Evolutionary conservation across 2,797 vertebrate species (phyloP), one percentile per base, ranked within the genome.

Genomic region (Dendrocincla tyrannina): DNA sequence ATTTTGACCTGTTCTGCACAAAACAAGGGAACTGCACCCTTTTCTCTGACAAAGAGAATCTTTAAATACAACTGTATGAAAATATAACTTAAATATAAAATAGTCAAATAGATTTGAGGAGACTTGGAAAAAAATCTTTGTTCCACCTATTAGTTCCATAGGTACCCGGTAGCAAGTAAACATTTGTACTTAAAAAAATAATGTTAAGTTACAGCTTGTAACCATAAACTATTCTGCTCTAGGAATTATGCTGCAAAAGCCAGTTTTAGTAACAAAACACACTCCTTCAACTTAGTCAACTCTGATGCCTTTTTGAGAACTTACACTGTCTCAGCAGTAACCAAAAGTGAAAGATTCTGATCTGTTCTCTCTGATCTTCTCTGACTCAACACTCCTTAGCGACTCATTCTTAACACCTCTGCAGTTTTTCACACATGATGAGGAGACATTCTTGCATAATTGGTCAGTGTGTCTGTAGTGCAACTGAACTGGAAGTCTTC

Each of bases 81-180:
- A 98, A 98, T 98, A 98, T 98, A 98, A 98, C 98, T 98, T 98
- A 98, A 98, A 98, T 98, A 98, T 97, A 98, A 98, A 98, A 98
- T 97, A 98, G 97, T 98, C 97, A 97, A 96, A 98, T 94, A 97
- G 97, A 96, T 96, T 97, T 77, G 35, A 97, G 97, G 96, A 98
- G 96, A 97, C 96, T 97, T 97, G 97, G 96, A 95, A 98, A 97
- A 94, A 97, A 97, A 97, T 96, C 96, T 97, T 96, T 97, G 97
- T 97, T 97, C 95, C 97, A 97, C 97, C 96, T 95, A 95, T 97
- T 96, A 96, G 91, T 97, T 96, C 95, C 96, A 96, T 95, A 97
- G 95, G 96, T 97, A 97, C 93, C 96, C 7, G 28, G 95, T 96
- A 97, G 94, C 96, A 97, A 97, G 97, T 97, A 97, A 98, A 98